Conservation (phyloP, 2,888 invertebrate species). For the Trachelus stipa region DNA sequence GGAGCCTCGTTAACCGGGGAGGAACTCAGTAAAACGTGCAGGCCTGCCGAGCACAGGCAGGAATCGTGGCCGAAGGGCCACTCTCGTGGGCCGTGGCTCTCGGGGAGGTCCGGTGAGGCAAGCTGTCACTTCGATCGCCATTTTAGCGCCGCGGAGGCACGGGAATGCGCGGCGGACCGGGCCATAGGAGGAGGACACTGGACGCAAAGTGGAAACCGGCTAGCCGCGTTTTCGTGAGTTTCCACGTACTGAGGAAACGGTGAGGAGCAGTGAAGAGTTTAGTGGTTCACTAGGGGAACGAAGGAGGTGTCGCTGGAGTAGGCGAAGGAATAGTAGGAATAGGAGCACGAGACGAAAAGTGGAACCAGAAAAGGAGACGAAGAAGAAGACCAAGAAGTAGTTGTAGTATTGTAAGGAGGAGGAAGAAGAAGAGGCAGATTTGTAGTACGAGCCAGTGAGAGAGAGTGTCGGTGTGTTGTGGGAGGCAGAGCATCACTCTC, state of each 20-base stretch:
- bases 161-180: constrained; percentile 57
- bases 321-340: too few relatives aligned
- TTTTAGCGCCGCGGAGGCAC: constrained; percentile 58
- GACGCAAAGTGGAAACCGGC: constrained; percentile 27
- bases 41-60: constrained; percentile 4
- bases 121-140: constrained; percentile 66
- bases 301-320: constrained; percentile 18
- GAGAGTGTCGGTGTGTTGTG: constrained; percentile 21
- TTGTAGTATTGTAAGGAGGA: constrained; percentile 16
- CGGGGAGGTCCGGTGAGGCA: constrained; percentile 30
- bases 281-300: constrained; percentile 18
- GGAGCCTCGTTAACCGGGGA: constrained; percentile 10
- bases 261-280: background rate
- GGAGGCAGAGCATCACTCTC: constrained; percentile 4
- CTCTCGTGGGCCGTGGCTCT: constrained; percentile 8
- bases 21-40: constrained; percentile 15
- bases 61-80: constrained; percentile 4
- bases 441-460: constrained; percentile 7
- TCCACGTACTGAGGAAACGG: background rate
- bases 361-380: constrained; percentile 10
- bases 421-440: constrained; percentile 12
- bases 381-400: constrained; percentile 7
- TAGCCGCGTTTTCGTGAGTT: constrained; percentile 14
- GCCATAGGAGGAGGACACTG: constrained; percentile 40
- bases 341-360: constrained; percentile 1